Conservation (phyloP, 2,113 vertebrate genomes). For the Sorex araneus region DNA sequence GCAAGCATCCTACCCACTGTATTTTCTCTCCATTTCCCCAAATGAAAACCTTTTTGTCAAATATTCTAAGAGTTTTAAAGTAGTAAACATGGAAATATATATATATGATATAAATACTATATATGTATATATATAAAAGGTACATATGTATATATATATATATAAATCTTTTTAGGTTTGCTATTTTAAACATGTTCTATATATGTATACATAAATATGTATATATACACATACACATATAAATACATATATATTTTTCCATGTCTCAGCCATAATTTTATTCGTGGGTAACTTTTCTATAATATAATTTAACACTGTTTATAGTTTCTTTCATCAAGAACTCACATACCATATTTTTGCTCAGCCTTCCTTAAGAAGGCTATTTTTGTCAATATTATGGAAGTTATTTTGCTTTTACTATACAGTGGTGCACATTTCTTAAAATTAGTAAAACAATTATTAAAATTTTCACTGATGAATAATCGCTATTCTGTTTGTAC, state of each 20-base stretch:
- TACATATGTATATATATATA: neutral
- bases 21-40: neutral
- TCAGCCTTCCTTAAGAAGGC: neutral
- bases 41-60: slow-evolving; percentile 20
- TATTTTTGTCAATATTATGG: neutral
- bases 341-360: neutral
- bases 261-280: neutral
- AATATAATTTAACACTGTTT: neutral
- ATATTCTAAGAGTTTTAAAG: neutral
- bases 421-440: no score
- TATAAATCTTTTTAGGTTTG: no score
- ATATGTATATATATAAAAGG: no score
- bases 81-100: neutral
- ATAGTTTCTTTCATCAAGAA: neutral
- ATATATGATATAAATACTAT: neutral
- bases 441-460: no score
- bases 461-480: no score
- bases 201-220: neutral
- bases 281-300: neutral
- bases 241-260: neutral
- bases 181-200: no score
- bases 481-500: no score
- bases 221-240: neutral
- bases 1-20: neutral
- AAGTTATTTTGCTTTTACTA: no score